Evolutionary conservation across 64 coral and sea anemone genomes (phyloP).

Genomic region (Stichodactyla mertensii): DNA sequence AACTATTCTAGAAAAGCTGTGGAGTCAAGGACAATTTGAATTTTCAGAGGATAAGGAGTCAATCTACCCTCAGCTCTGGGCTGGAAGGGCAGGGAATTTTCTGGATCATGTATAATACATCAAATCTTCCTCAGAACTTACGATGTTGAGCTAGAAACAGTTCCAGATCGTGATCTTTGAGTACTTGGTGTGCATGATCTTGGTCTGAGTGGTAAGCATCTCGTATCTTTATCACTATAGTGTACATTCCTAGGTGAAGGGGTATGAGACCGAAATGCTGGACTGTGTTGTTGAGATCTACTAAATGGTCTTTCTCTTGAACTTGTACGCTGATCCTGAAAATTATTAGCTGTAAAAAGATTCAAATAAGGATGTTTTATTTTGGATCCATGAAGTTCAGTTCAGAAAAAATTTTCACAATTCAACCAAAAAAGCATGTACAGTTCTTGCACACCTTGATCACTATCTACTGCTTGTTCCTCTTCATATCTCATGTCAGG

Average conservation of each 20-base stretch:
- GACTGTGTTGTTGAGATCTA: background rate
- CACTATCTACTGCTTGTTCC: background rate
- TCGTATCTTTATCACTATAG: background rate
- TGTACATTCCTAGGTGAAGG: background rate
- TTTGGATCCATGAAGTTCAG: too few relatives aligned
- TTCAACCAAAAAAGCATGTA: too few relatives aligned
- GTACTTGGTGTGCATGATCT: constrained; percentile 13
- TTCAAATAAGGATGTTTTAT: background rate
- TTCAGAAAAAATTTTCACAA: too few relatives aligned
- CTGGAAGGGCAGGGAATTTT: background rate
- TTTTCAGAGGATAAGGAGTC: too few relatives aligned
- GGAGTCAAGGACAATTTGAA: too few relatives aligned
- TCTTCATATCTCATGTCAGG: background rate
- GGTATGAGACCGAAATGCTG: background rate
- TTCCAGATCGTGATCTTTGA: constrained; percentile 50
- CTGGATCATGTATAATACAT: background rate
- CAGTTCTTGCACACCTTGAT: background rate
- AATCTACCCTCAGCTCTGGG: background rate
- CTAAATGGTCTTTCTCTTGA: background rate
- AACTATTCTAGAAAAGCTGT: too few relatives aligned
- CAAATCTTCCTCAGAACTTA: constrained; percentile 27
- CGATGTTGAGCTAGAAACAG: constrained; percentile 66
- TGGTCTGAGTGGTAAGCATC: constrained; percentile 33
- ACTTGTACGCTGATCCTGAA: background rate
- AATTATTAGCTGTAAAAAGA: background rate